These are phyloP conservation scores for Pluvianellus socialis DNA, from an alignment of 2,113 vertebrate genomes.

Conservation along the genomic window DNA sequence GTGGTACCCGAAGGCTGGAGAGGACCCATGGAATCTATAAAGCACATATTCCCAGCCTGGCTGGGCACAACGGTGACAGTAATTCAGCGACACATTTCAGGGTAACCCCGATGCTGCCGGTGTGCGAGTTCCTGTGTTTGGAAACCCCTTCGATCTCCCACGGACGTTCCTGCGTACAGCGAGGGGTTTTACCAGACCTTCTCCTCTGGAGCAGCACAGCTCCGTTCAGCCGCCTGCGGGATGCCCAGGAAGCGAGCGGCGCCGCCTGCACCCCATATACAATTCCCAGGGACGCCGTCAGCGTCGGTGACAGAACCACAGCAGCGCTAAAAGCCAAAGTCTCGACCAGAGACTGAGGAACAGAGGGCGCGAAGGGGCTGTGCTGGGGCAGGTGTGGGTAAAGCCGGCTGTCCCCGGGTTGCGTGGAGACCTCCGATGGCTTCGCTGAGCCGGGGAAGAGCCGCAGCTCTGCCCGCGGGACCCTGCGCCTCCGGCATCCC, in stretches of 20 bases:
- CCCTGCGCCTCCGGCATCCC: background rate
- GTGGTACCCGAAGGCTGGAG: background rate
- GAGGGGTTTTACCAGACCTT: background rate
- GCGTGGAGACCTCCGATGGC: background rate
- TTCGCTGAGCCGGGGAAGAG: background rate
- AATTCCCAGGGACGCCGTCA: no score
- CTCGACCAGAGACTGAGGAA: background rate
- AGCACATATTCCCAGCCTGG: no score
- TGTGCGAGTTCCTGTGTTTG: background rate
- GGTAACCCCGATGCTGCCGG: accelerated
- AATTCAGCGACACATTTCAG: accelerated
- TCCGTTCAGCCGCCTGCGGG: accelerated
- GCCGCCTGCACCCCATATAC: no score
- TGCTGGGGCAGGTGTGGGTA: no score
- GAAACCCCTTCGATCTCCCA: background rate
- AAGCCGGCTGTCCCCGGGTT: accelerated
- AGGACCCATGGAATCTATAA: background rate
- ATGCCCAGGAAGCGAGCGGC: no score
- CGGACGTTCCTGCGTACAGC: background rate
- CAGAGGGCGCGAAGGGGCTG: no score
- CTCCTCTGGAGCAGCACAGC: no score
- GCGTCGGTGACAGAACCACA: no score
- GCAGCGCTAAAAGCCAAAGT: background rate
- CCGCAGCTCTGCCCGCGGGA: background rate
- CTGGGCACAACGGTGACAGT: background rate